Evolutionary conservation across 1,140 invertebrate genomes (phyloP), one percentile per base, ranked within the genome.

Genomic region (Drosophila bifasciata): DNA sequence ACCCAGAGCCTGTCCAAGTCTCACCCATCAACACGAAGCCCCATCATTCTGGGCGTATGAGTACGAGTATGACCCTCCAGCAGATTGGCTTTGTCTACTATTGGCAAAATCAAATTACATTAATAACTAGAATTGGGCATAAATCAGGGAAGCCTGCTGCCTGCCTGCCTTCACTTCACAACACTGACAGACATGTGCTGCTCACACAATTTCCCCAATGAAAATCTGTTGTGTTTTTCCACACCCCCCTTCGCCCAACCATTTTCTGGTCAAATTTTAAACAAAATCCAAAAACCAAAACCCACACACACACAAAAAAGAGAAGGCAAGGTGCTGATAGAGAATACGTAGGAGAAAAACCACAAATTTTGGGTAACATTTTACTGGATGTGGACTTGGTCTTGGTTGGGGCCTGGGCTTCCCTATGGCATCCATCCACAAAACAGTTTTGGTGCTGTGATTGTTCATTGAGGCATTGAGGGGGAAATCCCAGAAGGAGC

Each of bases 71-170:
- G n/a, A 43, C 39, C 40, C 4, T 50, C 21, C 43, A 11, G 49
- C 16, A 28, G 58, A 16, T 72, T 80, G 52, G 56, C 58, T 63
- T 76, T 79, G 76, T 79, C 76, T 76, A 32, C 76, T 76, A 32
- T 52, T 52, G 68, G 55, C 36, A 53, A 75, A 73, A 85, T 50
- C 73, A 86, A 86, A 85, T 85, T 85, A 86, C 81, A 86, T 85
- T 85, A 86, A 85, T 86, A 85, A 86, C 81, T 81, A 41, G 60
- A 86, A 32, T 41, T 40, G 66, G 62, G 49, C 79, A 68, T 76
- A 83, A 81, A 83, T 83, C 74, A 56, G 40, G 11, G 32, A n/a
- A n/a, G n/a, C 11, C 2, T 9, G 19, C 19, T 19, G 19, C 19
- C 19, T 19, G 19, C 19, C 19, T 21, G 19, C 19, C 19, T 50